Evolutionary conservation across 1,140 invertebrate genomes (phyloP), one percentile per base, ranked within the genome.

Genomic region (Thaumatotibia leucotreta): DNA sequence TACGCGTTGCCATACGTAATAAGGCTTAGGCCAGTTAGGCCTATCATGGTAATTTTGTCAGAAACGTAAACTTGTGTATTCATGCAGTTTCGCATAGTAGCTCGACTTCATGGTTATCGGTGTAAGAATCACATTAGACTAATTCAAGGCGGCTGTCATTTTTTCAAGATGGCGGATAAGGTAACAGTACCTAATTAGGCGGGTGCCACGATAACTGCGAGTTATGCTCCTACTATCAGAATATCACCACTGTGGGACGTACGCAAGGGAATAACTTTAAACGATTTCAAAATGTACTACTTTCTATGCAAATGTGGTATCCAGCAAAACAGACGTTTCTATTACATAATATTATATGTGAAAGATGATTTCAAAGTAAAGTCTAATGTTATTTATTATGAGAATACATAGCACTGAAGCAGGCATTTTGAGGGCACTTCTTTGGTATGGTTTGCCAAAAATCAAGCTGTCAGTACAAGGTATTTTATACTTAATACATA

Each of bases 141-240:
- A 31, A 58, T 58, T 58, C 52, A 14, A 58, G 52, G 52, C 20
- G 24, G 9, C 27, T 31, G 17, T 35, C 45, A 66, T 31, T 45
- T 35, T 61, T 27, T 27, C 22, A 24, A 14, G 23, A 32, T 61
- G 33, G 63, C 24, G 23, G 62, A 68, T 68, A 64, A 64, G 50
- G 49, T 39, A 32, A 10, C 22, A 31, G 66, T 64, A n/a, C n/a
- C n/a, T n/a, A 68, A 68, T 68, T 64, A 68, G 63, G 33, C 61
- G 29, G 33, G 14, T 54, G 50, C 11, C 32, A 20, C 67, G 67
- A 67, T 67, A 67, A 32, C 22, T 33, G 23, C 67, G 63, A 68
- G 66, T 68, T 68, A 68, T 68, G 66, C 22, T 50, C 49, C 66
- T 49, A 5, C 39, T 45, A 17, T 45, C n/a, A 45, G 35, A 52